Evolutionary conservation across 2,113 vertebrate species (phyloP).

Genomic region (Struthidea cinerea): DNA sequence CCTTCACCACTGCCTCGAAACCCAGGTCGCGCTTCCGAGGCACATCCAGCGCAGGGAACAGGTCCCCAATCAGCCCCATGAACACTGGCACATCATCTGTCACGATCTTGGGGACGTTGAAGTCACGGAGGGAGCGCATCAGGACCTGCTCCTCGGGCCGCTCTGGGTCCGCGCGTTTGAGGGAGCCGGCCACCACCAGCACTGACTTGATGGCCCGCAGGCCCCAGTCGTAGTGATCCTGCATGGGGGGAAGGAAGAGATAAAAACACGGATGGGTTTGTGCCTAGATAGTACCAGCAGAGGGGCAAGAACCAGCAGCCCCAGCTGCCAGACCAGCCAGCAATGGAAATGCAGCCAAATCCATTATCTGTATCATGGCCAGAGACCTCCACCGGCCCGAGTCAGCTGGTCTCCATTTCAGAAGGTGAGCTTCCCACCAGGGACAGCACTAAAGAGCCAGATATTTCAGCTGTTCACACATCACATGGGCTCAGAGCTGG

Average conservation of each 20-base stretch:
- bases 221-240: constrained; percentile 99
- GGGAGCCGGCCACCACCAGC: constrained; percentile 89
- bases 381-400: neutral
- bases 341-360: neutral
- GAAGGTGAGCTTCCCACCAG: neutral
- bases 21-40: constrained; percentile 82
- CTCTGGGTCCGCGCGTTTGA: constrained; percentile 85
- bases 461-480: neutral
- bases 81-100: constrained; percentile 92
- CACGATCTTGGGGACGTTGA: constrained; percentile 93
- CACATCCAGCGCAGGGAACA: constrained; percentile 89
- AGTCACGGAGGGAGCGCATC: constrained; percentile 92
- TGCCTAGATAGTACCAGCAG: neutral
- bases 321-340: neutral
- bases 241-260: accelerated
- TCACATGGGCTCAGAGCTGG: neutral
- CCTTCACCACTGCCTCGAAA: constrained; percentile 83
- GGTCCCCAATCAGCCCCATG: constrained; percentile 89
- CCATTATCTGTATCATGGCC: neutral
- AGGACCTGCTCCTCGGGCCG: constrained; percentile 91
- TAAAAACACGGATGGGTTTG: neutral
- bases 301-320: neutral
- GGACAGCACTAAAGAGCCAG: neutral
- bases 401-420: neutral
- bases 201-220: constrained; percentile 95